A percentile compares a stretch with the other conserved stretches of the same genome.
Conservation (phyloP, 2,888 invertebrate species). For the Miltochrista miniata region DNA sequence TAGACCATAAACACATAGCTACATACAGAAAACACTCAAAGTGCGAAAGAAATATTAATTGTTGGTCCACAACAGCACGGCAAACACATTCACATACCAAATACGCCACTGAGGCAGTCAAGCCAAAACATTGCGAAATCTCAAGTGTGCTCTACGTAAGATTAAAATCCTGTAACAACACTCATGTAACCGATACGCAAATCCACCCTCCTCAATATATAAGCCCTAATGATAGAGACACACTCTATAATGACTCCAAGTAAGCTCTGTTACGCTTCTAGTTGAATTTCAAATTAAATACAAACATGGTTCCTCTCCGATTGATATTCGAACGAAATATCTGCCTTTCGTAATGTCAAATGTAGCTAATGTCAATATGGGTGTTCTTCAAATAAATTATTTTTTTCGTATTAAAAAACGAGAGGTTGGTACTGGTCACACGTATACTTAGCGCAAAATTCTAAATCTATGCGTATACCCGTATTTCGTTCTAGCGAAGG, state of each 20-base stretch:
- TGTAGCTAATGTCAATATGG: neutral
- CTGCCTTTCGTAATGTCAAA: conserved; percentile 4
- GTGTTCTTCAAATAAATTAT: neutral
- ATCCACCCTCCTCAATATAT: conserved; percentile 4
- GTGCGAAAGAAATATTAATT: no score
- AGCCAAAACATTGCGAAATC: neutral
- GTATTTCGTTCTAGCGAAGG: no score
- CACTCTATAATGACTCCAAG: conserved; percentile 26
- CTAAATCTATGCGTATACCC: no score
- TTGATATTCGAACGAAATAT: conserved; percentile 35
- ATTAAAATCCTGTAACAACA: neutral
- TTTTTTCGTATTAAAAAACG: neutral
- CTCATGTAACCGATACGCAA: neutral
- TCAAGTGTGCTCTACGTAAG: neutral
- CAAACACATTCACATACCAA: no score
- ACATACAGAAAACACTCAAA: no score
- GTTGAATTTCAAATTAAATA: conserved; percentile 35
- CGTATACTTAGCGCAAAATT: no score
- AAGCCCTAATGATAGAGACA: conserved; percentile 12
- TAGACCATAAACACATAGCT: no score
- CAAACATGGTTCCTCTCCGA: conserved; percentile 32
- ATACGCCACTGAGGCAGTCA: no score
- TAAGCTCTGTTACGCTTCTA: conserved; percentile 15
- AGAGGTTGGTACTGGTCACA: no score
- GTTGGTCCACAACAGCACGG: no score